These are phyloP conservation scores for Neodiprion fabricii DNA, from an alignment of 1,140 invertebrate species.

Conservation along the genomic window DNA sequence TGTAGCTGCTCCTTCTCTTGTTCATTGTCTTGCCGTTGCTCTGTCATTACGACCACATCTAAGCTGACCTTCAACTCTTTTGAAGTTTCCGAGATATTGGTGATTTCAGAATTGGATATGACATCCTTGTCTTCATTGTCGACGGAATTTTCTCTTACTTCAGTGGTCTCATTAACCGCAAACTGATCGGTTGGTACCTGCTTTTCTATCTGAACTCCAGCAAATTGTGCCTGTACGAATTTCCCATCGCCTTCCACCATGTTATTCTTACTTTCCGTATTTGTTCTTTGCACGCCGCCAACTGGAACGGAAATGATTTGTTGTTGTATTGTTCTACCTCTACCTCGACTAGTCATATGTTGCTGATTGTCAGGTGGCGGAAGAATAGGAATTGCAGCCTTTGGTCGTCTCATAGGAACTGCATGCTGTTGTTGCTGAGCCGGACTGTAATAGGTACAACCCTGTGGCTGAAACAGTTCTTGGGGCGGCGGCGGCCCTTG, in stretches of 20 bases:
- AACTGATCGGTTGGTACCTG: slow-evolving; percentile 7
- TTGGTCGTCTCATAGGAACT: slow-evolving; percentile 61
- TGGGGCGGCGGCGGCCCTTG: slow-evolving; percentile 58
- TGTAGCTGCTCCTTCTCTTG: background rate
- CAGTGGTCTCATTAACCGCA: slow-evolving; percentile 12
- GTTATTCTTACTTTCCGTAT: slow-evolving; percentile 22
- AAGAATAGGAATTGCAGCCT: slow-evolving; percentile 68
- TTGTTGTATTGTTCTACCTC: slow-evolving; percentile 33
- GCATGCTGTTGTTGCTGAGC: slow-evolving; percentile 57
- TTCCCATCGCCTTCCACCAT: slow-evolving; percentile 12
- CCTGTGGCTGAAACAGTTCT: slow-evolving; percentile 64
- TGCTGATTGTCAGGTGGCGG: slow-evolving; percentile 63
- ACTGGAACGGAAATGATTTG: background rate
- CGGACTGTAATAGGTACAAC: slow-evolving; percentile 65
- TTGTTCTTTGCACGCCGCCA: background rate
- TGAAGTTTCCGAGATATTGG: background rate
- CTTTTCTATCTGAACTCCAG: slow-evolving; percentile 26
- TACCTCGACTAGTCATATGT: slow-evolving; percentile 35
- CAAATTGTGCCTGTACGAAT: slow-evolving; percentile 33
- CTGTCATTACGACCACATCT: background rate
- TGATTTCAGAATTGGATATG: background rate
- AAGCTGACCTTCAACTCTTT: background rate
- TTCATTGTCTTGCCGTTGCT: background rate
- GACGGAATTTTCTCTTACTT: background rate
- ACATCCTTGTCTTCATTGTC: background rate